Percentiles rank a stretch among this genome's conserved stretches.
Conservation (phyloP, 2,797 vertebrate genomes). For the Corythornis leucogaster region DNA sequence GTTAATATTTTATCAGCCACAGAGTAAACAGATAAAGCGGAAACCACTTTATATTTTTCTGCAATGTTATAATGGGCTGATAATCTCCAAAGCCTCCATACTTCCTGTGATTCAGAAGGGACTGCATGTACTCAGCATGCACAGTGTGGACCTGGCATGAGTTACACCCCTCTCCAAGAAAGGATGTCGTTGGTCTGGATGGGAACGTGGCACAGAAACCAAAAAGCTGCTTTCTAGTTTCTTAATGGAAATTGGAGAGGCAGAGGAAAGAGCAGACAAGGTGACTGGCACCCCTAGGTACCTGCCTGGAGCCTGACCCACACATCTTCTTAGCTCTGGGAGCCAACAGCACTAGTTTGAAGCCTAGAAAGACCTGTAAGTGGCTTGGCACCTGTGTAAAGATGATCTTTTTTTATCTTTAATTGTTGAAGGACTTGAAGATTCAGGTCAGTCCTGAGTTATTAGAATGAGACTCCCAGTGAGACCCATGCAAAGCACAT, state of each 20-base stretch:
- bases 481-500: not conserved
- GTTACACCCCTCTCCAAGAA: constrained; percentile 31
- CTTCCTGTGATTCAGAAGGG: constrained; percentile 77
- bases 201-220: not conserved
- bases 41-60: constrained; percentile 73
- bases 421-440: not conserved
- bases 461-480: not conserved
- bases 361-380: not conserved
- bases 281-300: not conserved
- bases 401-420: not conserved
- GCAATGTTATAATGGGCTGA: constrained; percentile 76
- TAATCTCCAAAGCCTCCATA: constrained; percentile 76
- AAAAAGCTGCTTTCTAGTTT: not conserved
- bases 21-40: constrained; percentile 80
- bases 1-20: constrained; percentile 73
- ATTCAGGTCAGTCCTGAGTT: not conserved
- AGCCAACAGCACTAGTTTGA: not conserved
- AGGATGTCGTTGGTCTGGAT: not conserved
- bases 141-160: not conserved
- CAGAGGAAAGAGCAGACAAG: not conserved
- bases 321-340: not conserved
- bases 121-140: constrained; percentile 39
- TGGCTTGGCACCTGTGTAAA: not conserved
- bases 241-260: not conserved
- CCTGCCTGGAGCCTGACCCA: not conserved